phyloP scores from a whole-genome alignment of 2,888 invertebrate genomes.

The Tridacna crocea region DNA sequence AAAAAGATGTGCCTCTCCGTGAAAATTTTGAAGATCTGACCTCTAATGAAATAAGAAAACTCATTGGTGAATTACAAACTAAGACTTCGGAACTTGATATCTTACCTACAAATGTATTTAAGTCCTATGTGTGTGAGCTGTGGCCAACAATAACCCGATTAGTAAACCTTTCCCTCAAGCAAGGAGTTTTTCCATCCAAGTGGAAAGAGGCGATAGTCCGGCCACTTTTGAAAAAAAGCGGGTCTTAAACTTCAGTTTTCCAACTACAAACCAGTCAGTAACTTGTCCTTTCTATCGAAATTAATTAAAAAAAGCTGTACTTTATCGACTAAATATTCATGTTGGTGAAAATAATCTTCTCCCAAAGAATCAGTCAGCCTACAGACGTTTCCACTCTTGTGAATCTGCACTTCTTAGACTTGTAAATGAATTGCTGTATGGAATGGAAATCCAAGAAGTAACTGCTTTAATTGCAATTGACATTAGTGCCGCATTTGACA shows the following conservation, averaged over 20 bases:
- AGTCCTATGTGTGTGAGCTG: conserved; percentile 6
- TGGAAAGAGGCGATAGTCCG: conserved; percentile 46
- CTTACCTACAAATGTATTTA: conserved; percentile 30
- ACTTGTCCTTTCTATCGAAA: conserved; percentile 27
- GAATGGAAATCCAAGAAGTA: conserved; percentile 52
- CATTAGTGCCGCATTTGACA: conserved; percentile 55
- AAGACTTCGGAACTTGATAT: conserved; percentile 40
- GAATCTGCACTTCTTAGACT: conserved; percentile 46
- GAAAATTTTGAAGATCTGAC: conserved; percentile 20
- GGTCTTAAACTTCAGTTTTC: conserved; percentile 41
- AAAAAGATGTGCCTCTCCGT: conserved; percentile 24
- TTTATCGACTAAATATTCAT: conserved; percentile 35
- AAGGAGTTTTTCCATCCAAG: conserved; percentile 42
- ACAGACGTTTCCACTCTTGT: conserved; percentile 43
- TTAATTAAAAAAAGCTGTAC: conserved; percentile 46
- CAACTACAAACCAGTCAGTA: conserved; percentile 44
- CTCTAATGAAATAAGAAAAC: conserved; percentile 30
- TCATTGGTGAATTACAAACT: conserved; percentile 28
- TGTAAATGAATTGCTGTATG: conserved; percentile 40
- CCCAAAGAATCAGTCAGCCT: conserved; percentile 51
- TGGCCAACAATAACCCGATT: conserved; percentile 19
- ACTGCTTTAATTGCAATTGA: conserved; percentile 47
- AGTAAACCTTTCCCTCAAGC: conserved; percentile 31
- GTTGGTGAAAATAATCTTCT: conserved; percentile 31
- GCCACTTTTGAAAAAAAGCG: conserved; percentile 48